Percentiles rank a stretch among this genome's conserved stretches.
Conservation (phyloP, 2,888 invertebrate genomes). For the Ectemnius continuus region DNA sequence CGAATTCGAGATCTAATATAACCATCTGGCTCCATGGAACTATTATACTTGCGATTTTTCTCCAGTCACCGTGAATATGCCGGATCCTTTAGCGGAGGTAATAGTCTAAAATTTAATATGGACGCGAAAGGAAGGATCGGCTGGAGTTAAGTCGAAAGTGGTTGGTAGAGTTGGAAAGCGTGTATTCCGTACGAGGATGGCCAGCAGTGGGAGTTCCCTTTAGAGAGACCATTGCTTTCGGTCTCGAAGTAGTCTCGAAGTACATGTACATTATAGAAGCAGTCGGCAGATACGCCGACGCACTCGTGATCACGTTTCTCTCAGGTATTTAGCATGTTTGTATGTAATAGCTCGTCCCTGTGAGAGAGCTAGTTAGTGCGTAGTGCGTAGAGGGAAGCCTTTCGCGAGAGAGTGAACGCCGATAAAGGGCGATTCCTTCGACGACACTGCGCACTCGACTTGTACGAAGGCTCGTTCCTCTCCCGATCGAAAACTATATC, state of each 20-base stretch:
- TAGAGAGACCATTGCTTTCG: not conserved
- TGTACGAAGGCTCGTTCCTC: not conserved
- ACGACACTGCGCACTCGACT: not conserved
- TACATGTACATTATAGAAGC: conserved; percentile 13
- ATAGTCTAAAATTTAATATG: not conserved
- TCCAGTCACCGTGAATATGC: not conserved
- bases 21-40: not conserved
- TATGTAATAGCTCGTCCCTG: conserved; percentile 29
- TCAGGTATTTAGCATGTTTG: conserved; percentile 61
- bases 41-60: not conserved
- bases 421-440: too few species aligned
- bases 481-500: conserved; percentile 9
- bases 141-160: not conserved
- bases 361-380: not conserved
- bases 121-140: not conserved
- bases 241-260: conserved; percentile 13
- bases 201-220: not conserved
- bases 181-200: conserved; percentile 7
- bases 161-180: too few species aligned
- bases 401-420: too few species aligned
- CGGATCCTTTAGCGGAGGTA: not conserved
- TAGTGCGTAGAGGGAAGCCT: not conserved
- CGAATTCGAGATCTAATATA: not conserved
- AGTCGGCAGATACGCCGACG: conserved; percentile 32
- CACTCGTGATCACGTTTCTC: conserved; percentile 58